Evolutionary conservation across 2,113 vertebrate species (phyloP), one percentile per base, ranked within the genome.

Genomic region (Porphyrio hochstetteri): DNA sequence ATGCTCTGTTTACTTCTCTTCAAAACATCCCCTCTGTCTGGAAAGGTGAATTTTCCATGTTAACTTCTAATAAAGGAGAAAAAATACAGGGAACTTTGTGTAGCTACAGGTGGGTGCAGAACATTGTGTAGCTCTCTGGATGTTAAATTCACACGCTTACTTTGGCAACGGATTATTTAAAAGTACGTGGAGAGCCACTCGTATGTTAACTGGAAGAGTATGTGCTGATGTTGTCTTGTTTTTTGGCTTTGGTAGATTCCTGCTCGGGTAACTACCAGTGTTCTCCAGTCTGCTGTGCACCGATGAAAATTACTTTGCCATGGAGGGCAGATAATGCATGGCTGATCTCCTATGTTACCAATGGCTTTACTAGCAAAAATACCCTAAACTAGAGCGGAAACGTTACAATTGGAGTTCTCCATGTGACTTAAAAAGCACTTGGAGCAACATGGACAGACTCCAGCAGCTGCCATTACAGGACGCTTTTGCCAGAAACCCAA

Each of bases 261-360:
- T 96, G 98, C 99, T 97, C 98, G 98, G 97, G 98, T 98, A 95
- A 98, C 99, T 95, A 98, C 99, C 98, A 98, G 99, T 95, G 99
- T 98, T 97, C 98, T 99, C 96, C 99, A 99, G 98, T 98, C 98
- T 97, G 97, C 98, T 88, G 98, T 98, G 98, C 98, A 99, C 97
- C 98, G 98, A 97, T 99, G 99, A 99, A 98, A 98, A 97, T 90
- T 91, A 84, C 86, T 96, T 95, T 97, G 97, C 97, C 96, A 69
- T 92, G 98, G 98, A 98, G 98, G 98, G 98, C 98, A 98, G 97
- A 97, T 98, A 97, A 98, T 98, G 97, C 98, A 98, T 98, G 98
- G 98, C 98, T 97, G 98, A 98, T 97, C 97, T 98, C 94, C 98
- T 98, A 67, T 97, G 96, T 98, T 98, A 97, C 97, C 97, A 98